These are phyloP conservation scores for Agraylea sexmaculata DNA, from an alignment of 1,140 invertebrate genomes.

Conservation along the genomic window DNA sequence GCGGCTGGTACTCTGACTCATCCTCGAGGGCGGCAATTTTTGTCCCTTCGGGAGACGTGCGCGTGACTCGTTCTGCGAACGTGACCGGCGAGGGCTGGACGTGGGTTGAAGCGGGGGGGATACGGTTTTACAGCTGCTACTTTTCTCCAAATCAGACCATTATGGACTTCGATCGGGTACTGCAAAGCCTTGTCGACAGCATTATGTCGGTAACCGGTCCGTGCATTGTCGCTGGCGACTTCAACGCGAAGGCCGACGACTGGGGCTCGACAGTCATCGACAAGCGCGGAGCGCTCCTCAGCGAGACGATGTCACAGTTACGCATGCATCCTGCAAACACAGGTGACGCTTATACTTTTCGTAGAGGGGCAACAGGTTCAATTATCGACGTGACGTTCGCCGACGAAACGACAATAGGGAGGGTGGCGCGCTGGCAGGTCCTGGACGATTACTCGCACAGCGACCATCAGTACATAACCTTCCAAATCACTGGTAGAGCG, in stretches of 20 bases:
- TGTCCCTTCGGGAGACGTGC: neutral
- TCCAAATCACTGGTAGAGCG: neutral
- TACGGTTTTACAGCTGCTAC: constrained; percentile 15
- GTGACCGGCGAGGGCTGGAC: constrained; percentile 3
- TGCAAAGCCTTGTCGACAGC: neutral
- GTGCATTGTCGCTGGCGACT: constrained; percentile 21
- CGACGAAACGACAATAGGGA: neutral
- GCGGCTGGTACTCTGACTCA: constrained; percentile 7
- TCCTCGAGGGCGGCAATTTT: constrained; percentile 8
- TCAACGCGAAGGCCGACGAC: constrained; percentile 20
- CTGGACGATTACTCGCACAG: constrained; percentile 8
- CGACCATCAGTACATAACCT: constrained; percentile 14
- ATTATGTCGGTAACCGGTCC: neutral
- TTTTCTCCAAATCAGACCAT: constrained; percentile 9
- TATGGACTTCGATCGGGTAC: neutral
- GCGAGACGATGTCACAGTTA: constrained; percentile 10
- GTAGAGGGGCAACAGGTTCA: constrained; percentile 10
- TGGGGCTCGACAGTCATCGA: constrained; percentile 20
- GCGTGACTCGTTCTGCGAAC: neutral
- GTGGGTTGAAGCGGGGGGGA: constrained; percentile 6
- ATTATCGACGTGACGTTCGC: constrained; percentile 18
- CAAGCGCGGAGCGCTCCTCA: constrained; percentile 14
- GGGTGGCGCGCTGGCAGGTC: constrained; percentile 7
- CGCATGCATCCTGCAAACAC: constrained; percentile 13
- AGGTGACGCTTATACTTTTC: constrained; percentile 13